Conservation (phyloP, 2,797 vertebrate species). For the Perodicticus potto region DNA sequence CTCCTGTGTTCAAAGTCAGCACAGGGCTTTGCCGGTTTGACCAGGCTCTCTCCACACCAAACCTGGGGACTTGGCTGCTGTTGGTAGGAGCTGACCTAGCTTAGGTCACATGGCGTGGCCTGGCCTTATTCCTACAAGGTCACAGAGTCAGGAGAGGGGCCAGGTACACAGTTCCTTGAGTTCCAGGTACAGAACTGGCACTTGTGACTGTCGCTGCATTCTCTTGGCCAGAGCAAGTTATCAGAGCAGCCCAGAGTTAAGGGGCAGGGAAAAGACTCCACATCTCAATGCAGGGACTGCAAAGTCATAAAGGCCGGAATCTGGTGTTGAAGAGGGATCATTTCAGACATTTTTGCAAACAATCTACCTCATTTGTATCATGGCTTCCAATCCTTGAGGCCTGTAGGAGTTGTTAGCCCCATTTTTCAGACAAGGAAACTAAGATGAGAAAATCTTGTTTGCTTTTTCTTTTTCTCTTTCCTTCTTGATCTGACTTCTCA, state of each 20-base stretch:
- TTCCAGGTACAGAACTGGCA: background rate
- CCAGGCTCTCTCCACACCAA: background rate
- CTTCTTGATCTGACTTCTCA: background rate
- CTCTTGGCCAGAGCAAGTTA: background rate
- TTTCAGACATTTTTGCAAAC: background rate
- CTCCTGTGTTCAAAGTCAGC: accelerated
- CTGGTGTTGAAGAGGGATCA: accelerated
- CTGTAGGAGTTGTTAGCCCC: background rate
- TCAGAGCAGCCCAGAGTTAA: background rate
- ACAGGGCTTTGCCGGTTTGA: no score
- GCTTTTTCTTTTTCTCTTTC: background rate
- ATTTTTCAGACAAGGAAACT: background rate
- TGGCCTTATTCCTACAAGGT: background rate
- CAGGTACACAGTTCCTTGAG: background rate
- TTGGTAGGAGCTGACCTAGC: background rate
- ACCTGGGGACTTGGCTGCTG: background rate
- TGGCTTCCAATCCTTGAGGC: background rate
- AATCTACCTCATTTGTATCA: background rate
- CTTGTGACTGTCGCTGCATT: background rate
- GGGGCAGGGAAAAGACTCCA: background rate
- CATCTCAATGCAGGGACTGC: background rate
- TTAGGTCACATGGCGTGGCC: accelerated
- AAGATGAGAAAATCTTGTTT: background rate
- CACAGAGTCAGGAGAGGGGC: no score
- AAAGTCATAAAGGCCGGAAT: background rate